Conservation (phyloP, 2,113 vertebrate genomes). For the Platycercus adscitus region DNA sequence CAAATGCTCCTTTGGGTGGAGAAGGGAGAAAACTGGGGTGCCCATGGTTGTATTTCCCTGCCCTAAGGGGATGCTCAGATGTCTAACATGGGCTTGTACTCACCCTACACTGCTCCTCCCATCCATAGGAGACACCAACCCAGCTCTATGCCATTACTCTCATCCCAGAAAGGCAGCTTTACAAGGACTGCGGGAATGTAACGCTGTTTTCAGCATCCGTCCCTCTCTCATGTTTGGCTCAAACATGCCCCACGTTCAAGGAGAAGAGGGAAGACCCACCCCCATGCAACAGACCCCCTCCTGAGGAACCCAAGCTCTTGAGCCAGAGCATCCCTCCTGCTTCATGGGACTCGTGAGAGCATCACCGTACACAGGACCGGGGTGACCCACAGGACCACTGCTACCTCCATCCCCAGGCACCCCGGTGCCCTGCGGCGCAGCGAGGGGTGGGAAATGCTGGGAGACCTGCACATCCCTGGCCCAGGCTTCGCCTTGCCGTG, state of each 20-base stretch:
- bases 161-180: constrained; percentile 24
- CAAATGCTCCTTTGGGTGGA: neutral
- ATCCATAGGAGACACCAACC: neutral
- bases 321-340: neutral
- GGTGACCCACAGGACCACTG: fast-evolving
- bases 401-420: neutral
- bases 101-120: neutral
- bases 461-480: neutral
- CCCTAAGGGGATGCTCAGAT: neutral
- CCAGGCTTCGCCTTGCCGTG: neutral
- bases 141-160: neutral
- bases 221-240: neutral
- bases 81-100: neutral
- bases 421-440: fast-evolving
- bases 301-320: neutral
- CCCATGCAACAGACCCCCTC: neutral
- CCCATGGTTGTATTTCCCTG: neutral
- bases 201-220: neutral
- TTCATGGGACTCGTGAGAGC: fast-evolving
- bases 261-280: neutral
- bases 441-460: neutral
- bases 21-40: neutral
- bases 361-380: neutral
- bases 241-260: neutral
- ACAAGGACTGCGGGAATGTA: neutral